Conservation (phyloP, 1,140 invertebrate genomes). For the Aphelinus certus region DNA sequence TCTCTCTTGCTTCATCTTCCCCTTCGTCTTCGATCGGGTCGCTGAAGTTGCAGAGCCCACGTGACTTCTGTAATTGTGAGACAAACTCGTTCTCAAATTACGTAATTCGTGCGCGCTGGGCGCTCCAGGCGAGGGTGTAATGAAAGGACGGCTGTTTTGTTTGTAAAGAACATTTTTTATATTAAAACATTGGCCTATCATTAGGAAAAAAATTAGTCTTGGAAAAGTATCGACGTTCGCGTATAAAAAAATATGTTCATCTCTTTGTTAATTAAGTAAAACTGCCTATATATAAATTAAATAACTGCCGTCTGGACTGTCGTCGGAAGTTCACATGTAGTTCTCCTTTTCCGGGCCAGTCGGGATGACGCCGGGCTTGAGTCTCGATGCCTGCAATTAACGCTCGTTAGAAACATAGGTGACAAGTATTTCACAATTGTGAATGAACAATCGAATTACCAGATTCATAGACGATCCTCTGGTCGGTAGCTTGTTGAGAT, state of each 20-base stretch:
- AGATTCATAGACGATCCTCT: background rate
- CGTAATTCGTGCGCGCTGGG: too few relatives aligned
- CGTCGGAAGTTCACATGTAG: background rate
- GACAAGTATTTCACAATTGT: too few relatives aligned
- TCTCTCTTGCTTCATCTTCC: too few relatives aligned
- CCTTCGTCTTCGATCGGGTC: too few relatives aligned
- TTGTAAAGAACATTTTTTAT: background rate
- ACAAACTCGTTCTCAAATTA: too few relatives aligned
- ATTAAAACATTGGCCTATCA: background rate
- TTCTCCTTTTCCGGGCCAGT: conserved; percentile 35
- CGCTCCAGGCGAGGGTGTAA: too few relatives aligned
- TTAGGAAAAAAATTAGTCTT: conserved; percentile 3
- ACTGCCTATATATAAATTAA: background rate
- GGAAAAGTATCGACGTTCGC: background rate
- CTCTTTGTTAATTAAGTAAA: background rate
- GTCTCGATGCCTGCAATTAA: conserved; percentile 17
- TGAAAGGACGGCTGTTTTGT: too few relatives aligned
- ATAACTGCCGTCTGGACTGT: background rate
- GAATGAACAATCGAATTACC: background rate
- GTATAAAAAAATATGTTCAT: conserved; percentile 22
- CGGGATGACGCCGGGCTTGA: conserved; percentile 2
- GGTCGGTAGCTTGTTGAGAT: conserved; percentile 11
- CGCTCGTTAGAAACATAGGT: too few relatives aligned
- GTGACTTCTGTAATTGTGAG: too few relatives aligned
- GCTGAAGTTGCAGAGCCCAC: too few relatives aligned